Evolutionary conservation across 2,113 vertebrate species (phyloP), one percentile per base, ranked within the genome.

Genomic region (Lipotes vexillifer): DNA sequence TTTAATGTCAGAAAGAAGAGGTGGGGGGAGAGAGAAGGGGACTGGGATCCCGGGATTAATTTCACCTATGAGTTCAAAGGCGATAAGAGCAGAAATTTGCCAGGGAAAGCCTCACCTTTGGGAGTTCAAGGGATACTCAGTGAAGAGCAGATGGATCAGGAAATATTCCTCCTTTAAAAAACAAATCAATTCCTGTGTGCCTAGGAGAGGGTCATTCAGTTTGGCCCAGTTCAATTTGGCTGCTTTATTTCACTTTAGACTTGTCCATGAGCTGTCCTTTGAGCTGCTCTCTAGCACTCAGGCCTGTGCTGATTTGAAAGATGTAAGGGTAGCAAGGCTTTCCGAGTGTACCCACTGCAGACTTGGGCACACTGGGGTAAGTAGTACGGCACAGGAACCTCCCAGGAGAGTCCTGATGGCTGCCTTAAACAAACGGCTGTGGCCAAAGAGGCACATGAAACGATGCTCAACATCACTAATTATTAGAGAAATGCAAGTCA

Each of bases 1-100:
- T 95, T 97, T 91, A 93, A 87, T 75, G 69, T 96, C 89, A 66
- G 83, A 96, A 95, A 87, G 44, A 89, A 87, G 65, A 71, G 75
- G 44, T 81, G 1, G 15, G 33, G 33, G 23, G 23, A 81, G 71
- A 86, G 31, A 69, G 20, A 12, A 31, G 13, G 18, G 27, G 61
- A 7, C 72, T 87, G 55, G 81, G 68, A 55, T 87, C 41, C n/a
- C 18, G 6, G 74, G 44, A 88, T 66, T 68, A 41, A 93, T 93
- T 68, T 93, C 4, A 10, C 36, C 55, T 82, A 68, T 78, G 78
- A 88, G 5, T 92, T 96, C 92, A 97, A 92, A 84, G 63, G 61
- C 44, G 14, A 69, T 33, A 89, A 83, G 52, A 78, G 8, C 13
- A 74, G 74, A 94, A 14, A 20, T n/a, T 29, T n/a, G 27, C 14